Evolutionary conservation across 2,797 vertebrate species (phyloP).

Genomic region (Fringilla coelebs): DNA sequence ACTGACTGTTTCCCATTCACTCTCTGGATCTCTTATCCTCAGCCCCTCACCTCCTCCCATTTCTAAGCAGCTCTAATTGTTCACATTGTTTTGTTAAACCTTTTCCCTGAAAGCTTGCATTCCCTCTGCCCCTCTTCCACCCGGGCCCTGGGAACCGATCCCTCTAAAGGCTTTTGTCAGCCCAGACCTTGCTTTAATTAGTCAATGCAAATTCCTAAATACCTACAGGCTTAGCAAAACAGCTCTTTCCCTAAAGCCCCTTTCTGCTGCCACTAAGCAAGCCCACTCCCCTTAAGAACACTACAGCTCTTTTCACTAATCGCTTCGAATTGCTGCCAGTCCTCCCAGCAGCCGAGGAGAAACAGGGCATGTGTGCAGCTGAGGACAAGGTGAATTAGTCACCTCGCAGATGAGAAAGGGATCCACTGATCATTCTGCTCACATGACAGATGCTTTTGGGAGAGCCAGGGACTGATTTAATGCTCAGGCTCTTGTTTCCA

Average conservation of each 20-base stretch:
- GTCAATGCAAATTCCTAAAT: slow-evolving; percentile 67
- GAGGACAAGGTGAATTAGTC: slow-evolving; percentile 22
- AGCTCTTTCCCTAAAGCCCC: slow-evolving; percentile 45
- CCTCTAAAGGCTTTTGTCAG: slow-evolving; percentile 57
- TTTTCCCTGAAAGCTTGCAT: slow-evolving; percentile 32
- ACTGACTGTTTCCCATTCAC: not conserved
- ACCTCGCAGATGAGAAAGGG: not conserved
- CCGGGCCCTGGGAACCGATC: not conserved
- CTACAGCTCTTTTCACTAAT: slow-evolving; percentile 22
- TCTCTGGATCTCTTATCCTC: not conserved
- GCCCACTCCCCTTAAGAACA: not conserved
- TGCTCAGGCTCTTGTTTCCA: not conserved
- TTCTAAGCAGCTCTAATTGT: slow-evolving; percentile 55
- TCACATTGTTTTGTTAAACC: slow-evolving; percentile 49
- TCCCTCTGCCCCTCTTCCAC: slow-evolving; percentile 18
- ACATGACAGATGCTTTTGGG: not conserved
- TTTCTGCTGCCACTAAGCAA: slow-evolving; percentile 41
- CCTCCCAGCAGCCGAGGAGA: not conserved
- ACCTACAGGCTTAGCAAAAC: slow-evolving; percentile 57
- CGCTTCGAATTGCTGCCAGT: slow-evolving; percentile 25
- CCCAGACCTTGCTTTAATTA: slow-evolving; percentile 54
- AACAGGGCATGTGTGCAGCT: not conserved
- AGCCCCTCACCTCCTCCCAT: slow-evolving; percentile 34
- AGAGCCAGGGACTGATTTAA: not conserved
- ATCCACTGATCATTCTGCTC: slow-evolving; percentile 5